Conservation (phyloP, 2,797 vertebrate genomes). For the Sylvia borin region DNA sequence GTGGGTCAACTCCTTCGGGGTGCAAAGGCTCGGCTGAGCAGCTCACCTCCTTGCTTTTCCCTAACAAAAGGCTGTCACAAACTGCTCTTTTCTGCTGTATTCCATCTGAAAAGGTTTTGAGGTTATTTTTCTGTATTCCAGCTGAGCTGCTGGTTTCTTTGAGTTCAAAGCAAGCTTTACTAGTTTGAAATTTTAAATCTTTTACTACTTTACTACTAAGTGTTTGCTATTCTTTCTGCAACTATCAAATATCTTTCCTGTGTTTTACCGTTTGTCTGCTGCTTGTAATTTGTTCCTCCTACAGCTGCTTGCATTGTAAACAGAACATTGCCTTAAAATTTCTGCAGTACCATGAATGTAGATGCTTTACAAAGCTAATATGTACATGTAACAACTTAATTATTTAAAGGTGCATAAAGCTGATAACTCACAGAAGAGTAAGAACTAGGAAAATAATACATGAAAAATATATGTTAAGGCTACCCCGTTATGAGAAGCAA, state of each 20-base stretch:
- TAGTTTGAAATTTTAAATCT: not conserved
- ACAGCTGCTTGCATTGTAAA: not conserved
- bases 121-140: not conserved
- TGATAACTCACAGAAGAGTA: not conserved
- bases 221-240: not conserved
- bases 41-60: not conserved
- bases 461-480: not conserved
- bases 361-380: slow-evolving; percentile 8
- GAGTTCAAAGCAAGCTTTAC: not conserved
- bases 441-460: not conserved
- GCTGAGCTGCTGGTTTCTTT: not conserved
- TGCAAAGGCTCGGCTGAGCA: not conserved
- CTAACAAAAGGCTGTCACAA: not conserved
- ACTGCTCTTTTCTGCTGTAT: not conserved
- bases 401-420: not conserved
- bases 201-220: not conserved
- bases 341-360: not conserved
- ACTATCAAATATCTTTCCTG: not conserved
- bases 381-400: not conserved
- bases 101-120: not conserved
- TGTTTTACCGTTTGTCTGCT: not conserved
- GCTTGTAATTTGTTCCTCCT: not conserved
- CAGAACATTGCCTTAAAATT: not conserved
- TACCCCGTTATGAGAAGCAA: not conserved
- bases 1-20: not conserved